These are phyloP conservation scores for Pantherophis guttatus DNA, from an alignment of 2,113 vertebrate genomes.

Conservation along the genomic window DNA sequence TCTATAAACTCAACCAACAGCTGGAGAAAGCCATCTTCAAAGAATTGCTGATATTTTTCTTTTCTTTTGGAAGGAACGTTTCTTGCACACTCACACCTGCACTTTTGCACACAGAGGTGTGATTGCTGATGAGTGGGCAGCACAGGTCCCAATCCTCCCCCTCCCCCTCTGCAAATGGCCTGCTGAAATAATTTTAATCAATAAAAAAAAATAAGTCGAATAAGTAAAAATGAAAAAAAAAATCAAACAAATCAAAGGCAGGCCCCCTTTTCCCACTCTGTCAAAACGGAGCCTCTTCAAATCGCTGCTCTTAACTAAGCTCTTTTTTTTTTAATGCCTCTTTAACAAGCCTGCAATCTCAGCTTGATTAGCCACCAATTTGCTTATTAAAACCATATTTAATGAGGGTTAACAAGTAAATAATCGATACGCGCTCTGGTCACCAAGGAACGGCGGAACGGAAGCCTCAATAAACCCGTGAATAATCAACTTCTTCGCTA, in stretches of 20 bases:
- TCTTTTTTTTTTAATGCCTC: not conserved
- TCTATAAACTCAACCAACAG: no score
- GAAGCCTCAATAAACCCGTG: slow-evolving; percentile 57
- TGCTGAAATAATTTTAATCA: not conserved
- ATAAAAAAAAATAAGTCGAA: not conserved
- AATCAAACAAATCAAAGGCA: no score
- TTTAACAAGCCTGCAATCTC: slow-evolving; percentile 34
- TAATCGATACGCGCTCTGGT: slow-evolving; percentile 56
- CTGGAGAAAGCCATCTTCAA: no score
- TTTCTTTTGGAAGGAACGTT: not conserved
- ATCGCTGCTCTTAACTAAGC: not conserved
- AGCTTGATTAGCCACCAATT: slow-evolving; percentile 52
- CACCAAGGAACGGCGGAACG: slow-evolving; percentile 60
- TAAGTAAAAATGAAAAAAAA: not conserved
- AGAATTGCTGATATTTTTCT: no score
- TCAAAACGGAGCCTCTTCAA: not conserved
- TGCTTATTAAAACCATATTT: slow-evolving; percentile 64
- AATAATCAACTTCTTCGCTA: slow-evolving; percentile 55
- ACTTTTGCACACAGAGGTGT: not conserved
- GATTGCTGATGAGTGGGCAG: not conserved
- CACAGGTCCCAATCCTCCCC: not conserved
- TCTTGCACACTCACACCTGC: no score
- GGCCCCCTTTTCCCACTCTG: no score
- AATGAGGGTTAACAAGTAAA: slow-evolving; percentile 64
- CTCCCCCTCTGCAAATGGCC: no score